These are phyloP conservation scores for Drosophila affinis DNA, from an alignment of 2,888 invertebrate species.

Conservation along the genomic window DNA sequence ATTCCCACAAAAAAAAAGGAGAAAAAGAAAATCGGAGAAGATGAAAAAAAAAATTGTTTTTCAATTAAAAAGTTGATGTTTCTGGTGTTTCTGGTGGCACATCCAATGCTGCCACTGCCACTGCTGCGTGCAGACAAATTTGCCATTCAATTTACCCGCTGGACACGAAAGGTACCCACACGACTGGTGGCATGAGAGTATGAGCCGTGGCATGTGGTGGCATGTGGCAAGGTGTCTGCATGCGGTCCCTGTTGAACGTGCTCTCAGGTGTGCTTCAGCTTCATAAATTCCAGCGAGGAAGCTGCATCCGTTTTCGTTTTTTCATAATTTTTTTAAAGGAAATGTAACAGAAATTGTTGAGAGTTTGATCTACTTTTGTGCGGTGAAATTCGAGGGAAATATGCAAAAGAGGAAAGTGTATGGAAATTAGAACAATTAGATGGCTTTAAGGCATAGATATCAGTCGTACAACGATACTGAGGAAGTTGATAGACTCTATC, in stretches of 20 bases:
- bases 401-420: neutral
- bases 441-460: neutral
- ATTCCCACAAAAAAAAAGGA: conserved; percentile 36
- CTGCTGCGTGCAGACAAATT: conserved; percentile 73
- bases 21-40: conserved; percentile 42
- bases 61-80: conserved; percentile 75
- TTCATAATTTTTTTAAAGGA: conserved; percentile 7
- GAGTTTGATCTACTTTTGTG: neutral
- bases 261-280: neutral
- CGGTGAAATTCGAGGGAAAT: too few relatives aligned
- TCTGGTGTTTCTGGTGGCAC: conserved; percentile 35
- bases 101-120: conserved; percentile 14
- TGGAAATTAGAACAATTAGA: neutral
- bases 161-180: conserved; percentile 46
- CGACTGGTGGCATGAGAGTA: conserved; percentile 8
- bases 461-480: too few relatives aligned
- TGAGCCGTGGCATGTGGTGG: conserved; percentile 6
- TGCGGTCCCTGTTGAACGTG: conserved; percentile 16
- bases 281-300: conserved; percentile 23
- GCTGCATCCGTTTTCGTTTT: conserved; percentile 26
- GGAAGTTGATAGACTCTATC: too few relatives aligned
- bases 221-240: conserved; percentile 32
- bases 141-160: conserved; percentile 71
- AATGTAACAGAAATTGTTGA: neutral
- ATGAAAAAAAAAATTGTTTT: conserved; percentile 62